phyloP scores from a whole-genome alignment of 1,140 invertebrate genomes.

The Yoshiicerus persimilis region DNA sequence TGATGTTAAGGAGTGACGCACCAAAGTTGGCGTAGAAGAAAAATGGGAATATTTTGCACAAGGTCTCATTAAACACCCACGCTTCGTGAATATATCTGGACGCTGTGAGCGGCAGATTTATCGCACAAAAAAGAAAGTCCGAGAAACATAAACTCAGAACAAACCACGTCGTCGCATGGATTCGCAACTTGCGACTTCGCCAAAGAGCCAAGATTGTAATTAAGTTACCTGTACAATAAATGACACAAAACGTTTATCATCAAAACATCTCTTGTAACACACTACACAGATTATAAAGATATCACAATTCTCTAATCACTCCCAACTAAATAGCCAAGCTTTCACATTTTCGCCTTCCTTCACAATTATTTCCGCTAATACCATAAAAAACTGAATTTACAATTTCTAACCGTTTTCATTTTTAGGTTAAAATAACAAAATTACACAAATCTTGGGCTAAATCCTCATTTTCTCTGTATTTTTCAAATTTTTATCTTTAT shows the following conservation, averaged over 20 bases:
- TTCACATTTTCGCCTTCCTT: too few relatives aligned
- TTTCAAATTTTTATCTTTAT: too few relatives aligned
- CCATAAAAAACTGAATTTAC: too few relatives aligned
- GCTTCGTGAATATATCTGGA: constrained; percentile 63
- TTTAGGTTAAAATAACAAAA: too few relatives aligned
- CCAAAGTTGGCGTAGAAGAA: constrained; percentile 88
- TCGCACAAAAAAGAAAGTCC: constrained; percentile 79
- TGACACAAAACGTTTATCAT: neutral
- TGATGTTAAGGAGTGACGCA: constrained; percentile 82
- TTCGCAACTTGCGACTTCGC: constrained; percentile 71
- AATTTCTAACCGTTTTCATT: too few relatives aligned
- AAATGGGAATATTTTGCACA: constrained; percentile 82
- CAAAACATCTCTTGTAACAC: too few relatives aligned
- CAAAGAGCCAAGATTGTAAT: constrained; percentile 75
- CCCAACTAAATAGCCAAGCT: too few relatives aligned
- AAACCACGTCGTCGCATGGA: constrained; percentile 83
- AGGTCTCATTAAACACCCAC: constrained; percentile 75
- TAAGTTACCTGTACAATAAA: constrained; percentile 69
- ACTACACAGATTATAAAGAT: too few relatives aligned
- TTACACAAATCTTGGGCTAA: too few relatives aligned
- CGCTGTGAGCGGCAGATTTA: constrained; percentile 81
- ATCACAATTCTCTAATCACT: too few relatives aligned
- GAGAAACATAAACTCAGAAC: constrained; percentile 81
- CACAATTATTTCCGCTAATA: too few relatives aligned
- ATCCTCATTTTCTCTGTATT: too few relatives aligned